Evolutionary conservation across 2,113 vertebrate genomes (phyloP).

Genomic region (Platichthys stellatus): DNA sequence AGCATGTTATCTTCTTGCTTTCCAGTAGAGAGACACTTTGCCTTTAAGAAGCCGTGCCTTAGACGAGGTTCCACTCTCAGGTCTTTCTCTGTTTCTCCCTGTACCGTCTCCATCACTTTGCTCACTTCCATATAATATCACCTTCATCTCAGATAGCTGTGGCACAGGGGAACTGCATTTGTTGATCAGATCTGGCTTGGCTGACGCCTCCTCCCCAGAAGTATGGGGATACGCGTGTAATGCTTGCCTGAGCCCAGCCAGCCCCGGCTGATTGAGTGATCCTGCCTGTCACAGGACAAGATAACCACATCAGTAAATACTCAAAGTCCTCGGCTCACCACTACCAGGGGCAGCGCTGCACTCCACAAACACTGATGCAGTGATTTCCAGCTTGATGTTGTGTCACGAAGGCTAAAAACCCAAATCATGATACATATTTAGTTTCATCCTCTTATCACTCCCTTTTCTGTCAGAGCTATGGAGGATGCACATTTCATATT

Average conservation of each 20-base stretch:
- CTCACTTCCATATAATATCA: conserved; percentile 95
- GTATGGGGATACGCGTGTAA: conserved; percentile 88
- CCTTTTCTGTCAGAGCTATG: conserved; percentile 4
- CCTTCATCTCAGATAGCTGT: conserved; percentile 97
- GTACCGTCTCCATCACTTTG: conserved; percentile 91
- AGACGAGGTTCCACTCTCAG: conserved; percentile 84
- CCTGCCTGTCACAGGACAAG: conserved; percentile 95
- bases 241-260: conserved; percentile 84
- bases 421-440: conserved; percentile 38
- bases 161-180: conserved; percentile 93
- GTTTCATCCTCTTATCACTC: conserved; percentile 11
- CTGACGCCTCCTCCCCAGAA: conserved; percentile 89
- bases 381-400: conserved; percentile 56
- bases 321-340: conserved; percentile 84
- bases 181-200: conserved; percentile 98
- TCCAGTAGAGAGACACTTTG: conserved; percentile 67
- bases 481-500: conserved; percentile 36
- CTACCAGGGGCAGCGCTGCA: conserved; percentile 84
- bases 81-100: conserved; percentile 58
- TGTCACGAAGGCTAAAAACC: neutral
- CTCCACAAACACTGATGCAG: conserved; percentile 78
- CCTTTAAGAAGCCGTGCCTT: conserved; percentile 71
- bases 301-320: conserved; percentile 97
- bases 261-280: conserved; percentile 94
- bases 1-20: conserved; percentile 46